Conservation (phyloP, 2,888 invertebrate species). For the Pristionchus maxplancki region DNA sequence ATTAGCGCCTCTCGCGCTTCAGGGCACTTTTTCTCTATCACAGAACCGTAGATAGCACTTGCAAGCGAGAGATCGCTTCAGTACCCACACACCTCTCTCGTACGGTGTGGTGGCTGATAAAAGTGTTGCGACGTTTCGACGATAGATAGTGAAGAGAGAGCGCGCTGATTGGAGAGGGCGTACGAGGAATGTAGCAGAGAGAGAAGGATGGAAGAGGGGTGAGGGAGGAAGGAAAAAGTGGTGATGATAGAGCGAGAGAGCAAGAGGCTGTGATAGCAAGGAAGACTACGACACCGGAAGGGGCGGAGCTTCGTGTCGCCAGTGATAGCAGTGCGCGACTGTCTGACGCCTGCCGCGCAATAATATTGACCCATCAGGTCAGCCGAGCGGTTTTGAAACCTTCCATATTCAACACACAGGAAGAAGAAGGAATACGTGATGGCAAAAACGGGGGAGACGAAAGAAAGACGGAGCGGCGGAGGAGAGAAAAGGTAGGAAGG, state of each 20-base stretch:
- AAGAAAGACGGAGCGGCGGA: not conserved
- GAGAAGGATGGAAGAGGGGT: not conserved
- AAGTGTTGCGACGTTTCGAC: slow-evolving; percentile 21
- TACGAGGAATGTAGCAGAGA: not conserved
- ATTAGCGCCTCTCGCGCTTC: not conserved
- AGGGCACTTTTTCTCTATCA: not conserved
- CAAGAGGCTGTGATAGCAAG: not conserved
- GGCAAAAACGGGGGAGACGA: slow-evolving; percentile 16
- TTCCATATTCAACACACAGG: not conserved
- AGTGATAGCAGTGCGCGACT: not conserved
- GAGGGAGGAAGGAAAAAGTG: not conserved
- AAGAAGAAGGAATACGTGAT: not conserved
- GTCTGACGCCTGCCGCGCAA: not conserved
- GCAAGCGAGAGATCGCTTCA: not conserved
- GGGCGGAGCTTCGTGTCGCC: not conserved
- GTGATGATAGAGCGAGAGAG: not conserved
- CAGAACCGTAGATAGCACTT: not conserved
- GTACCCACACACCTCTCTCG: not conserved
- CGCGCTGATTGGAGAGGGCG: slow-evolving; percentile 22
- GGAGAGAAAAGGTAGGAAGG: slow-evolving; percentile 10
- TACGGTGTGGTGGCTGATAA: slow-evolving; percentile 20
- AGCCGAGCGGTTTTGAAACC: not conserved
- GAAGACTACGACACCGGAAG: slow-evolving; percentile 17
- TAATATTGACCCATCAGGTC: not conserved
- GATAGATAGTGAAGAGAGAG: not conserved